phyloP scores from a whole-genome alignment of 2,113 vertebrate genomes.

The Steatornis caripensis region DNA sequence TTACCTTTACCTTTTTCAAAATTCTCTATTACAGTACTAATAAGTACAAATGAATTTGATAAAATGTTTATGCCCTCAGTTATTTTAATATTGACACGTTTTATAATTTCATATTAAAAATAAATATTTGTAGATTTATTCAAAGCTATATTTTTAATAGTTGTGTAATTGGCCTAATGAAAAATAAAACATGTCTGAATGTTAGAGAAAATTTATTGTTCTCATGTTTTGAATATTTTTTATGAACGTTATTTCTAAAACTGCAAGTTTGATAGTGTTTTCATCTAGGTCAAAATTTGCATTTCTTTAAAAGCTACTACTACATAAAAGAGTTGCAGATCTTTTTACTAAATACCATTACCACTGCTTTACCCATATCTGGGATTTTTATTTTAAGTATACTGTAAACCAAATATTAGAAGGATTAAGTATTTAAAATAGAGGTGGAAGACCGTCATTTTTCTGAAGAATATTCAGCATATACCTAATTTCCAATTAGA shows the following conservation, averaged over 20 bases:
- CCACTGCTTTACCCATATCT: background rate
- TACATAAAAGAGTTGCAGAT: background rate
- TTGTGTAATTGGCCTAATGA: background rate
- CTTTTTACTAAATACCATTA: background rate
- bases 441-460: background rate
- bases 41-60: background rate
- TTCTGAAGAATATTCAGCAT: background rate
- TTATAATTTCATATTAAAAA: background rate
- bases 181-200: background rate
- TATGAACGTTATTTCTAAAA: background rate
- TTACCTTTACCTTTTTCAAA: background rate
- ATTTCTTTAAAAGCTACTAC: background rate
- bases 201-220: background rate
- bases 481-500: background rate
- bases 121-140: background rate
- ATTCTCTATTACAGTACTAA: background rate
- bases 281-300: slow-evolving; percentile 27
- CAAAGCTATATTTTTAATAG: background rate
- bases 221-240: background rate
- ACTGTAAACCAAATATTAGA: background rate
- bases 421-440: background rate
- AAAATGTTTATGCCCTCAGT: background rate
- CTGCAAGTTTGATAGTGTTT: background rate
- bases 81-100: background rate
- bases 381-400: background rate